A percentile compares a stretch with the other conserved stretches of the same genome.
Evolutionary conservation across 2,113 vertebrate genomes (phyloP).

Genomic region (Propithecus coquereli): DNA sequence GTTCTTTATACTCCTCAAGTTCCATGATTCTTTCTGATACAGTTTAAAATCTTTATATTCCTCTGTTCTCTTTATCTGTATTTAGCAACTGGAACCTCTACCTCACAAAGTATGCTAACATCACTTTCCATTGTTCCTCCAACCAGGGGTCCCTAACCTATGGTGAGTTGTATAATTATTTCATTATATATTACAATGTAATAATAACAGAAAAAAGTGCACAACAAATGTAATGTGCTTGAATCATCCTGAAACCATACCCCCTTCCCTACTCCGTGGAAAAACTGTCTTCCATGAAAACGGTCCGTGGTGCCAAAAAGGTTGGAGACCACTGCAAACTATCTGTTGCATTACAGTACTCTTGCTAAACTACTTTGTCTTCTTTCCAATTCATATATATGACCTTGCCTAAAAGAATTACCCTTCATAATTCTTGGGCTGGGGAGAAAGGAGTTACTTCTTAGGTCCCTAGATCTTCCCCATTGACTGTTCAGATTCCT

Average conservation of each 20-base stretch:
- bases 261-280: no score
- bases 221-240: no score
- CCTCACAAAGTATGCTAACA: conserved; percentile 11
- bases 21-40: conserved; percentile 44
- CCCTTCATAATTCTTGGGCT: not conserved
- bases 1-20: conserved; percentile 25
- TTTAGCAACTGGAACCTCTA: conserved; percentile 49
- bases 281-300: no score
- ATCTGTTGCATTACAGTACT: not conserved
- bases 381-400: not conserved
- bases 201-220: no score
- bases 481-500: not conserved
- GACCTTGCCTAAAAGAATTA: not conserved
- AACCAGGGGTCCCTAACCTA: not conserved
- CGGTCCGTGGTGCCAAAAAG: no score
- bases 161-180: no score
- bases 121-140: conserved; percentile 1
- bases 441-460: not conserved
- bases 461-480: not conserved
- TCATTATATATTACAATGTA: no score
- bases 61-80: conserved; percentile 23
- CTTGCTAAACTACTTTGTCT: not conserved
- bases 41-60: conserved; percentile 21
- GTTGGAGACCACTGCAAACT: not conserved
- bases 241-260: no score